These are phyloP conservation scores for Thaumatotibia leucotreta DNA, from an alignment of 1,140 invertebrate genomes.

Conservation along the genomic window DNA sequence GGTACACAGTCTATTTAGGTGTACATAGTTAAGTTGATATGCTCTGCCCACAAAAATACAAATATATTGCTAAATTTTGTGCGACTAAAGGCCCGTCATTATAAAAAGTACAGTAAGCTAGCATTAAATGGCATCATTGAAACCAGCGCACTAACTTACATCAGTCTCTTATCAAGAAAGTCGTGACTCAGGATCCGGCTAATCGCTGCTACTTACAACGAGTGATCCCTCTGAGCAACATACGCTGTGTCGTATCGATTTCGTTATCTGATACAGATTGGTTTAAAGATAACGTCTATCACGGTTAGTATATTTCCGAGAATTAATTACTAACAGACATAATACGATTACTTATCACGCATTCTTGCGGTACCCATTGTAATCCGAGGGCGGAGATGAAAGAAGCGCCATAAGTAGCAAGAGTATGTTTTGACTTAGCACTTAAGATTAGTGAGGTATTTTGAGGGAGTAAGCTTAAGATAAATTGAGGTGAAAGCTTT, in stretches of 20 bases:
- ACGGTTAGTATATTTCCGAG: constrained; percentile 41
- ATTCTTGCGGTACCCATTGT: constrained; percentile 38
- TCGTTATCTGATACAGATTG: constrained; percentile 43
- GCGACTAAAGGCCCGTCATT: too few relatives aligned
- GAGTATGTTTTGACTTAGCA: constrained; percentile 11
- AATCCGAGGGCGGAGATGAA: constrained; percentile 26
- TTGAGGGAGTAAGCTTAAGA: neutral
- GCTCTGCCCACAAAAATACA: too few relatives aligned
- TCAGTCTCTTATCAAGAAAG: neutral
- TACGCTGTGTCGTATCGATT: constrained; percentile 23
- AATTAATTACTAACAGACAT: constrained; percentile 51
- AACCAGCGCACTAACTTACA: neutral
- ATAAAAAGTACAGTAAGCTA: neutral
- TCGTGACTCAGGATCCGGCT: neutral
- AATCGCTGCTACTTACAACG: constrained; percentile 1
- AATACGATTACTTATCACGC: constrained; percentile 50
- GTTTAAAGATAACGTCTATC: constrained; percentile 44
- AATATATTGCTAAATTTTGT: too few relatives aligned
- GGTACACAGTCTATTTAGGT: too few relatives aligned
- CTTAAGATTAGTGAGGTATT: constrained; percentile 11
- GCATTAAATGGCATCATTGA: neutral
- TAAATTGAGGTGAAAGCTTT: neutral
- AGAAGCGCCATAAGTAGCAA: constrained; percentile 4
- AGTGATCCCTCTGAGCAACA: constrained; percentile 5
- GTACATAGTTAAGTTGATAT: too few relatives aligned